Conservation (phyloP, 2,888 invertebrate species). For the Agonopterix subpropinquella region DNA sequence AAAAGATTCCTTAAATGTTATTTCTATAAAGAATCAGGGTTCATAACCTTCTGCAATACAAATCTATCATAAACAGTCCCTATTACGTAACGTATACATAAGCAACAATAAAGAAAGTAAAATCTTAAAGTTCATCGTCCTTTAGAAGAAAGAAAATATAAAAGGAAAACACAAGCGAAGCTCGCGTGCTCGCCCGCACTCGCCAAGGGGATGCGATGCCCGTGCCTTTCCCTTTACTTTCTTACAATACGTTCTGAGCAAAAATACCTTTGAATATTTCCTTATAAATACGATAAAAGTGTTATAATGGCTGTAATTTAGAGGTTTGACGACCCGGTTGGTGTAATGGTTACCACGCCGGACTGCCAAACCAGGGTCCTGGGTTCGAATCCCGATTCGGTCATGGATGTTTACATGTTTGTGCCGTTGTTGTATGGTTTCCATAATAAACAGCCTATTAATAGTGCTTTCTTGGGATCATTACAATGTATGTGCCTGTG, state of each 20-base stretch:
- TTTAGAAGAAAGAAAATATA: slow-evolving; percentile 18
- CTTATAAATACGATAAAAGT: background rate
- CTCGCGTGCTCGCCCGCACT: background rate
- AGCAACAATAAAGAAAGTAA: slow-evolving; percentile 26
- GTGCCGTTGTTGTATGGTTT: too few relatives aligned
- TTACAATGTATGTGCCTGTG: too few relatives aligned
- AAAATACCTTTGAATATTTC: background rate
- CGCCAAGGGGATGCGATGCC: too few relatives aligned
- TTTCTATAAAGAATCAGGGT: background rate
- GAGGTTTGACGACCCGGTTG: too few relatives aligned
- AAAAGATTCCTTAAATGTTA: too few relatives aligned
- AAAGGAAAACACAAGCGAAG: slow-evolving; percentile 7
- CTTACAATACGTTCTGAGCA: background rate
- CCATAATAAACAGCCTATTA: too few relatives aligned
- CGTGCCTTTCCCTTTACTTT: background rate
- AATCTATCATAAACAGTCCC: background rate
- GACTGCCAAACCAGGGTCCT: too few relatives aligned
- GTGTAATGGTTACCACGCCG: too few relatives aligned
- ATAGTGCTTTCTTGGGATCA: too few relatives aligned
- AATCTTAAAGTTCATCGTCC: slow-evolving; percentile 52
- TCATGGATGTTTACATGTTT: too few relatives aligned
- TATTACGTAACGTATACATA: slow-evolving; percentile 9
- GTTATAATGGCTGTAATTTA: background rate
- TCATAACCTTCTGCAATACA: background rate
- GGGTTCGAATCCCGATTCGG: too few relatives aligned